Conservation (phyloP, 1,140 invertebrate genomes). For the Heliconius himera region DNA sequence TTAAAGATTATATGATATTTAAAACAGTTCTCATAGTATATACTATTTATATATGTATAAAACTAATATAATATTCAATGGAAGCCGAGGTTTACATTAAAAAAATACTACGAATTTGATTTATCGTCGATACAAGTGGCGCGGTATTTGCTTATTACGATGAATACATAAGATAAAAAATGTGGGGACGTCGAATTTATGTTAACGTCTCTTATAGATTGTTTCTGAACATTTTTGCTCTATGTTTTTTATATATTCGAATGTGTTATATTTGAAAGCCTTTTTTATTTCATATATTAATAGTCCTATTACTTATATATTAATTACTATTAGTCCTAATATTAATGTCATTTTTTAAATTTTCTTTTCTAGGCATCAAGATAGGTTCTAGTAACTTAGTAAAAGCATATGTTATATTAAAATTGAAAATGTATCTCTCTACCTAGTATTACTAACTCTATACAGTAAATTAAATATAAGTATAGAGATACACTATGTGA, state of each 20-base stretch:
- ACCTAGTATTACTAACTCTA: no score
- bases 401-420: no score
- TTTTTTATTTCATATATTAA: neutral
- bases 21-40: no score
- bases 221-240: conserved; percentile 33
- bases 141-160: conserved; percentile 45
- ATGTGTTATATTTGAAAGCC: neutral
- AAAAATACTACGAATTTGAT: conserved; percentile 46
- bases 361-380: no score
- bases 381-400: no score
- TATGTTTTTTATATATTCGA: conserved; percentile 2
- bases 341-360: no score
- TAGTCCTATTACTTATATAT: no score
- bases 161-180: conserved; percentile 41
- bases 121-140: conserved; percentile 50
- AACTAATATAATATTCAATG: conserved; percentile 3
- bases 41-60: neutral
- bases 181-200: conserved; percentile 40
- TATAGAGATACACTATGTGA: no score
- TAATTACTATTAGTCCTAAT: no score
- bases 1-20: no score
- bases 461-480: no score
- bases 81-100: conserved; percentile 12
- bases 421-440: no score
- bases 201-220: conserved; percentile 43